These are phyloP conservation scores for Euspilapteryx auroguttella DNA, from an alignment of 2,888 invertebrate genomes.

Conservation along the genomic window DNA sequence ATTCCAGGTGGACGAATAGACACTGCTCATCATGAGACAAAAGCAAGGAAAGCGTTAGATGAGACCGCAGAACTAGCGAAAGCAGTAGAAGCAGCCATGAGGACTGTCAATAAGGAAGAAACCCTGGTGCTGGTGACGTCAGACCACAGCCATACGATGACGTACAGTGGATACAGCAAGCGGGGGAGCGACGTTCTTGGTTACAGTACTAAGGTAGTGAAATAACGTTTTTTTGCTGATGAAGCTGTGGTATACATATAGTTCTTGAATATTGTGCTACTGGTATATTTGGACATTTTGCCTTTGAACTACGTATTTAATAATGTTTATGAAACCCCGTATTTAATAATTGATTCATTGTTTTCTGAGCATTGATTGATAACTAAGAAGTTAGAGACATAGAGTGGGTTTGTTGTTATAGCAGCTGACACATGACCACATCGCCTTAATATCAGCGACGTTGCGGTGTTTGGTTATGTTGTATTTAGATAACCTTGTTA, in stretches of 20 bases:
- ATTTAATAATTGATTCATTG: too few relatives aligned
- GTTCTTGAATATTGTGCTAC: too few relatives aligned
- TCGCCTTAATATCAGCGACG: too few relatives aligned
- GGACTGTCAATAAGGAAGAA: conserved; percentile 64
- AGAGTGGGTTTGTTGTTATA: too few relatives aligned
- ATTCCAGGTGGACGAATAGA: conserved; percentile 66
- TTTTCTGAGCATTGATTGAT: too few relatives aligned
- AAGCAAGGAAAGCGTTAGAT: conserved; percentile 69
- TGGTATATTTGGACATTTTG: too few relatives aligned
- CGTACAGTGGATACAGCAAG: conserved; percentile 71
- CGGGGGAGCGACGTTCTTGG: conserved; percentile 54
- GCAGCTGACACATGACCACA: too few relatives aligned
- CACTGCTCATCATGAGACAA: conserved; percentile 71
- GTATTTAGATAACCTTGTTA: too few relatives aligned
- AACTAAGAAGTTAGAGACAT: too few relatives aligned
- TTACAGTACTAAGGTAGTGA: conserved; percentile 27
- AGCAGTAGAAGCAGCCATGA: conserved; percentile 66
- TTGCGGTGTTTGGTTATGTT: too few relatives aligned
- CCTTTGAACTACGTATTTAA: too few relatives aligned
- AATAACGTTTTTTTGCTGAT: conserved; percentile 1
- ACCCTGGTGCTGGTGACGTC: conserved; percentile 81
- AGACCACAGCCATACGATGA: conserved; percentile 81
- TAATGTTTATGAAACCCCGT: too few relatives aligned
- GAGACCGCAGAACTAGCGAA: conserved; percentile 80
- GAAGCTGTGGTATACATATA: background rate